Evolutionary conservation across 2,113 vertebrate genomes (phyloP).

Genomic region (Tupaia tana): DNA sequence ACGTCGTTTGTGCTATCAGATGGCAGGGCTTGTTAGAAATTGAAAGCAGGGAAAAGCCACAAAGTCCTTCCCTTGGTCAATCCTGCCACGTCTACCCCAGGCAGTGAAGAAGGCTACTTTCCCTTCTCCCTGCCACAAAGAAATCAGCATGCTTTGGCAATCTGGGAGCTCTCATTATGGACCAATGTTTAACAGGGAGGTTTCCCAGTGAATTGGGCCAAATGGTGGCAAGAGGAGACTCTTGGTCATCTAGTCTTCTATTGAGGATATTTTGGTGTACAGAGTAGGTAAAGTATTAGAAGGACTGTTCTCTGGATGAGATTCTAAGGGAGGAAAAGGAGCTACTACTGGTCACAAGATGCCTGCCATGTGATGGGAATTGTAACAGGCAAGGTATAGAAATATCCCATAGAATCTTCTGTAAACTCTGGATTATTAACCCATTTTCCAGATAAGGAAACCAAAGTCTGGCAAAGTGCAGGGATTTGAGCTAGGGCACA

Average conservation of each 20-base stretch:
- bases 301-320: neutral
- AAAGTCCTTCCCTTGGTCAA: neutral
- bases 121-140: neutral
- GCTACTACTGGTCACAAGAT: neutral
- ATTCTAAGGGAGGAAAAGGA: slow-evolving; percentile 1
- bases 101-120: neutral
- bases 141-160: slow-evolving; percentile 1
- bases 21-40: slow-evolving; percentile 2
- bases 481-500: neutral
- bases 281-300: neutral
- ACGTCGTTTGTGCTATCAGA: neutral
- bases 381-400: neutral
- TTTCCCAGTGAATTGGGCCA: slow-evolving; percentile 12
- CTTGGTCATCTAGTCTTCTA: neutral
- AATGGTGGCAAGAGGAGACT: neutral
- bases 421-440: neutral
- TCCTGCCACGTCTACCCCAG: neutral
- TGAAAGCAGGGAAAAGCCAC: neutral
- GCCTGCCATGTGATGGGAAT: neutral
- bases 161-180: neutral
- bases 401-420: neutral
- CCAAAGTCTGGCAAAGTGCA: neutral
- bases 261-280: neutral
- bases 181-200: neutral
- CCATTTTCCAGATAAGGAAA: slow-evolving; percentile 32